Evolutionary conservation across 1,140 invertebrate species (phyloP).

Genomic region (Leptinotarsa defecta): DNA sequence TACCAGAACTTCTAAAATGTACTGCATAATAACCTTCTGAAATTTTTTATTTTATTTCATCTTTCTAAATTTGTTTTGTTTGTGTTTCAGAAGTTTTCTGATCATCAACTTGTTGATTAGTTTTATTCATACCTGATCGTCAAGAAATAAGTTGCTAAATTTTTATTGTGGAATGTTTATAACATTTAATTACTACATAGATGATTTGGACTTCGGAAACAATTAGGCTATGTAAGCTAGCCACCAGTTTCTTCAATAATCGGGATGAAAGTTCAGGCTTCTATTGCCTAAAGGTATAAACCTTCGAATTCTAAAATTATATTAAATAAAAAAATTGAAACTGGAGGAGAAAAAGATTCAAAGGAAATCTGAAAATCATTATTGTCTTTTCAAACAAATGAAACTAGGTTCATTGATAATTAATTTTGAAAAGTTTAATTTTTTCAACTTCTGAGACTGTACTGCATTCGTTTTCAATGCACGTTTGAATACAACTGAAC

Average conservation of each 20-base stretch:
- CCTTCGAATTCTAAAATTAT: no score
- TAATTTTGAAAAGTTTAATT: no score
- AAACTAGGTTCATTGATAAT: no score
- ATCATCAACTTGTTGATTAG: neutral
- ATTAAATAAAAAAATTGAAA: no score
- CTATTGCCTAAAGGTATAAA: neutral
- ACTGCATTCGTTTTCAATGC: no score
- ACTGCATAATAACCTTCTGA: slow-evolving; percentile 31
- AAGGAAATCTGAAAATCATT: no score
- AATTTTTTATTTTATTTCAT: slow-evolving; percentile 11
- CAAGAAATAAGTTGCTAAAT: neutral
- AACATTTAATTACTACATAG: neutral
- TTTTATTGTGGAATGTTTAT: neutral
- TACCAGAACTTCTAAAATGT: slow-evolving; percentile 39
- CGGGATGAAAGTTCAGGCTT: neutral
- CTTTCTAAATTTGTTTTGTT: slow-evolving; percentile 13
- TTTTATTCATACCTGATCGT: no score
- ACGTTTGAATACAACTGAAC: no score
- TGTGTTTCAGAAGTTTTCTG: slow-evolving; percentile 27
- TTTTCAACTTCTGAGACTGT: no score
- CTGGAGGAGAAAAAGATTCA: no score
- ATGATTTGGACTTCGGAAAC: neutral
- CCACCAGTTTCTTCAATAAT: neutral
- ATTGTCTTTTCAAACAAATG: no score
- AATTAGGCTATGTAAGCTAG: slow-evolving; percentile 1